Evolutionary conservation across 2,888 invertebrate genomes (phyloP), one percentile per base, ranked within the genome.

Genomic region (Halictus ligatus): DNA sequence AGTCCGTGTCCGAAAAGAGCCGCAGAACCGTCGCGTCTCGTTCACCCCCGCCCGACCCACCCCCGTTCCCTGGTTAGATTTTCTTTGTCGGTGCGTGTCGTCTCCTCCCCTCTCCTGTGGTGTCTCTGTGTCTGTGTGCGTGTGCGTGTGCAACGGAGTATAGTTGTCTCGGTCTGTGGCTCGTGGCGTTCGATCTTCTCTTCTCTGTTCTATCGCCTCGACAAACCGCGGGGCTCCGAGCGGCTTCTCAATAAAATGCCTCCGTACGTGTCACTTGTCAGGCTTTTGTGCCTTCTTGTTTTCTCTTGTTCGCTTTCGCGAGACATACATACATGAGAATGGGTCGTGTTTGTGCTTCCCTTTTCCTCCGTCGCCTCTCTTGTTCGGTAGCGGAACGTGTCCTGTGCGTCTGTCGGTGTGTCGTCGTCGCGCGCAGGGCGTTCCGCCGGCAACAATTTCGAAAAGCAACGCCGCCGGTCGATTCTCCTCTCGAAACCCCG

Each of bases 231-330:
- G 88, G 86, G 88, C 89, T 89, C 90, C 69, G 89, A 92, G 91
- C 89, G 90, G 93, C 92, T 95, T 95, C 95, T 95, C 95, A 95
- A 95, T 95, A 95, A 95, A 95, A 95, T 95, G 95, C 95, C 95
- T 94, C 94, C 94, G 94, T 94, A 93, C 91, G 88, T 92, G 89
- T 91, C 85, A 88, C 87, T 91, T 88, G 86, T 89, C 84, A 80
- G 81, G 83, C 84, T 83, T 35, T 84, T 86, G 82, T 87, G 84
- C 75, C 78, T 90, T 87, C 80, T 90, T 85, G 82, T 85, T 84
- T 81, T 80, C 80, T 81, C 72, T 81, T 81, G 78, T 81, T 85
- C 73, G 50, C 69, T 88, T 74, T 90, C 77, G 79, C 82, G 71
- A 81, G 74, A 81, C 86, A 84, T 88, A 88, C 80, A 86, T 88